Base-by-base conservation (phyloP, 2,113 vertebrate genomes). In the Athene cunicularia region DNA sequence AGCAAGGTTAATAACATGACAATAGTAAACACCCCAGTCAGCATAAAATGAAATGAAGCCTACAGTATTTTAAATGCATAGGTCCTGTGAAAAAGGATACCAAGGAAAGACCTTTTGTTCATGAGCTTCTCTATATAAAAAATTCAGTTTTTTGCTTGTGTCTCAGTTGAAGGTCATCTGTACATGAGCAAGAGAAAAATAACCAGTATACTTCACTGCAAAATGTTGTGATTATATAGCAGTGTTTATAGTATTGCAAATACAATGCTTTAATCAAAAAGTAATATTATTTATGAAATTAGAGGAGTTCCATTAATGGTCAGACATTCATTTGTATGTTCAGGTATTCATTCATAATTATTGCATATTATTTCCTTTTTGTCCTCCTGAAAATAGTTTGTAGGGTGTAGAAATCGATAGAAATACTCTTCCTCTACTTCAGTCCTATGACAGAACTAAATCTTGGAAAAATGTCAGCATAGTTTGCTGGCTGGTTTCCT, bases 21-120 rank as follows among this genome's bases (percentile, higher is more conserved):
- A 96, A 91, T 96, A 92, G 85, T 96, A 96, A 97, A 96, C 72
- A 95, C 72, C 39, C 21, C 68, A 96, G 97, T 96, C 95, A 97
- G 95, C 93, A 94, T 94, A 97, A 96, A 97, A 97, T 77, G 83
- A 95, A 97, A 97, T 93, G 90, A 95, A 92, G 56, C 32, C 80
- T 93, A 85, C 26, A 13, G 39, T 88, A 86, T 88, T 95, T 90
- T 93, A 96, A 95, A 96, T 97, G 87, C 95, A 97, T 96, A 11
- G 85, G 35, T 81, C 59, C 41, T 88, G 66, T 91, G 76, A 80
- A 93, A 96, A 94, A 50, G 52, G 39, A 87, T 87, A 70, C 41
- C n/a, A 70, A 77, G 45, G 35, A 93, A 96, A 96, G 86, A 95
- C 92, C 91, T 95, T 94, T 97, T 93, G 80, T 90, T 89, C 66